Base-by-base conservation (phyloP, 2,797 vertebrate species). In the Oophaga sylvatica region DNA sequence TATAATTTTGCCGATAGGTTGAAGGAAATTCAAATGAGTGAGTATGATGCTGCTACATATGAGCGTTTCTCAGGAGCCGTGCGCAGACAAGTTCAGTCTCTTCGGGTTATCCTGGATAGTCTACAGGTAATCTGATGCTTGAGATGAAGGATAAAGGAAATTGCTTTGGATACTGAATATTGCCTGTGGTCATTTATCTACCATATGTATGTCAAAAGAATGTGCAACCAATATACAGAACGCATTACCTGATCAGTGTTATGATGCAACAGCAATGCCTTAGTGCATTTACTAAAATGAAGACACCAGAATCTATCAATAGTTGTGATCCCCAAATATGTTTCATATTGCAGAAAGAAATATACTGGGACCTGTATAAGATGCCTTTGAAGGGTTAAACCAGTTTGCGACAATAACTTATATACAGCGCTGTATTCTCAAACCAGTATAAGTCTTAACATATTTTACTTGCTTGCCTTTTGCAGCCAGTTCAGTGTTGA, bases 11-110 rank as follows among this genome's bases (percentile, higher is more conserved):
- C 60, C 77, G 91, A 90, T 92, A 99, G 98, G 89, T 85, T 99
- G 83, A 98, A 96, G 90, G 97, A 98, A 94, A 99, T 99, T 81
- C 91, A 96, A 29, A 99, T 99, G 98, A 99, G 97, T 53, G 96
- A 98, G 83, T 98, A 98, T 8, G 98, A 99, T 13, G 98, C 97
- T 0, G 67, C 94, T 3, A 96, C 94, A 0, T 99, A 99, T 0
- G 96, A 99, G 89, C 95, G 95, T 59, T 98, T 99, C 92, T 99
- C 97, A 86, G 93, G 89, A 16, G 96, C 97, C 0, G 97, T 99
- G n/a, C 94, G 95, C 7, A 94, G 95, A 83, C 98, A 99, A 81
- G 97, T 99, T 57, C 97, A 97, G 87, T 96, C 97, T 1, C 96
- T 99, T 2, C 95, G 97, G 65, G 93, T 98, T 92, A 97, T 99